Evolutionary conservation across 2,888 invertebrate genomes (phyloP).

Genomic region (Linyphia triangularis): DNA sequence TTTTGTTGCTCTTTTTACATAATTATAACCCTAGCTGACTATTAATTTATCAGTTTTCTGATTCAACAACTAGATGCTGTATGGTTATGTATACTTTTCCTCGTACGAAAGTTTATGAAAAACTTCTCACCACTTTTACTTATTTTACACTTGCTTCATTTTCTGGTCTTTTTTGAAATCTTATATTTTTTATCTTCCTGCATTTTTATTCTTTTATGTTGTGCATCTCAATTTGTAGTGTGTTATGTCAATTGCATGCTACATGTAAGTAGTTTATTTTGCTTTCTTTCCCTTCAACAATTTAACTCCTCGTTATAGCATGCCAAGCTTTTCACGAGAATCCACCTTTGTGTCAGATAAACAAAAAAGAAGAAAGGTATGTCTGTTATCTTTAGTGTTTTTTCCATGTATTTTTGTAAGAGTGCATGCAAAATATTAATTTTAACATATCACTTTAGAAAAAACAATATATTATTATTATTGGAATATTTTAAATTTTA

Average conservation of each 20-base stretch:
- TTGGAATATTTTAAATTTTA: too few relatives aligned
- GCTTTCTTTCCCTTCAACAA: constrained; percentile 38
- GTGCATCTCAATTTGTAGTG: not conserved
- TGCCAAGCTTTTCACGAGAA: constrained; percentile 55
- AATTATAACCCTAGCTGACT: constrained; percentile 54
- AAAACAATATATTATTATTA: not conserved
- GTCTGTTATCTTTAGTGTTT: not conserved
- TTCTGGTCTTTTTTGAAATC: not conserved
- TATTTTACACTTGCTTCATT: not conserved
- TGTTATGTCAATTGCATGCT: not conserved
- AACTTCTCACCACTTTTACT: not conserved
- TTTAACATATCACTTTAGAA: not conserved
- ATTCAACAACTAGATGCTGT: not conserved
- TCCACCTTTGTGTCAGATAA: constrained; percentile 52
- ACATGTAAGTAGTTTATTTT: constrained; percentile 12
- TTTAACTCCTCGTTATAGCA: constrained; percentile 63
- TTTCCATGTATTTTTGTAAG: not conserved
- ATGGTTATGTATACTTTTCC: constrained; percentile 26
- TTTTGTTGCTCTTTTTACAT: constrained; percentile 53
- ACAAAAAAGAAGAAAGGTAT: constrained; percentile 56
- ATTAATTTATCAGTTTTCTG: constrained; percentile 10
- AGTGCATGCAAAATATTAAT: too few relatives aligned
- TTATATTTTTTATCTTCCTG: not conserved
- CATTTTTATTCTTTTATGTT: constrained; percentile 1
- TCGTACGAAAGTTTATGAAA: not conserved